Base-by-base conservation (phyloP, 2,113 vertebrate species). In the Hemicordylus capensis region DNA sequence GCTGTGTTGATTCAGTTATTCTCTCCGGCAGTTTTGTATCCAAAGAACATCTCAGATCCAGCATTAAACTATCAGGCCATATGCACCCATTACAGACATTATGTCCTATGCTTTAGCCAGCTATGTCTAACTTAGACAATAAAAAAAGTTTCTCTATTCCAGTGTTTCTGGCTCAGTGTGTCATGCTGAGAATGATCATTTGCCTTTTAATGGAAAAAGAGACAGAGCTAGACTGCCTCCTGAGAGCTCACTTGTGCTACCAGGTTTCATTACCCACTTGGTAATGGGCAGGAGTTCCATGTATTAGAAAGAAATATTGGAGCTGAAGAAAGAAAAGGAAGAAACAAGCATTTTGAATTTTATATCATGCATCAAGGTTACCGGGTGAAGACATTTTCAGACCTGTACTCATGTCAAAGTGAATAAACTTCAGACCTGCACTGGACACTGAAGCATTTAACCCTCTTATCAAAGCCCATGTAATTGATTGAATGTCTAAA, bases 231-330 rank as follows among this genome's bases (percentile, higher is more conserved):
- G 87, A 85, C 90, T 93, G 90, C 91, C 92, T 91, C 88, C 89
- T 93, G 90, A 93, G 92, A 93, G 91, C 88, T 93, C 88, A 85
- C 93, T 91, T 89, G 90, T 90, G 90, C 93, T 88, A 91, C 89
- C 87, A 91, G 91, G 92, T 93, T 95, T 93, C 90, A 93, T 94
- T 93, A 91, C 93, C 92, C 87, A 89, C 88, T 92, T 90, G 91
- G 88, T 93, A 93, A 93, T 92, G 92, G 89, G 89, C 12, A 17
- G 42, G 63, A 90, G 89, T 90, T 89, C 93, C 91, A 91, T 88
- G 91, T 91, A 87, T 86, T 92, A 91, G 89, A 91, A 81, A 93
- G 92, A 93, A 93, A 94, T 89, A 87, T 87, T 83, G 81, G 64
- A 81, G 70, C 24, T 93, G 90, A 92, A 56, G 87, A 91, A 85